Percentiles rank a stretch among this genome's conserved stretches.
phyloP scores from a whole-genome alignment of 2,888 invertebrate genomes.

The Sericinus montela region DNA sequence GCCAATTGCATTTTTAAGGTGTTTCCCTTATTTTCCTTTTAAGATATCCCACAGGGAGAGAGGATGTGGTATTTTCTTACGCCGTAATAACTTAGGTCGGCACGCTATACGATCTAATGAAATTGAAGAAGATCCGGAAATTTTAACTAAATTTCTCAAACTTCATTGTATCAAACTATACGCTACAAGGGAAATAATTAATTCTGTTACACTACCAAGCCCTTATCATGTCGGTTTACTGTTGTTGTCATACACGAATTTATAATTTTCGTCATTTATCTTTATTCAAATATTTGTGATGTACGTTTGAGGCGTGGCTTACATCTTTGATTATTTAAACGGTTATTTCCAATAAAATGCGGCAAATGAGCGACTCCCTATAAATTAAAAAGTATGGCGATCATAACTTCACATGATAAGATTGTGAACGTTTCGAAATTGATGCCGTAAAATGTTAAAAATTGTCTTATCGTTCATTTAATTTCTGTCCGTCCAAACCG shows the following conservation, averaged over 20 bases:
- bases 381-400: not conserved
- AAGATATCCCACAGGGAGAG: too few relatives aligned
- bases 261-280: not conserved
- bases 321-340: too few relatives aligned
- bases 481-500: slow-evolving; percentile 7
- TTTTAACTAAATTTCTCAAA: too few relatives aligned
- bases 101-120: too few relatives aligned
- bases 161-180: not conserved
- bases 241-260: not conserved
- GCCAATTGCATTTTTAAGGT: too few relatives aligned
- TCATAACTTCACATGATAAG: not conserved
- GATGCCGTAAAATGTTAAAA: slow-evolving; percentile 4
- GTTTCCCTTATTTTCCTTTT: too few relatives aligned
- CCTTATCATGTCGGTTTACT: not conserved
- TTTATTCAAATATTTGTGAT: not conserved
- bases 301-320: too few relatives aligned
- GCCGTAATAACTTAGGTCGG: too few relatives aligned
- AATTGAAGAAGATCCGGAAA: too few relatives aligned
- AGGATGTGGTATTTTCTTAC: too few relatives aligned
- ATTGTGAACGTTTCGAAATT: slow-evolving; percentile 7
- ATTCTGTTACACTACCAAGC: not conserved
- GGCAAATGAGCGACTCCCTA: too few relatives aligned
- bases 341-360: too few relatives aligned
- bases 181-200: not conserved
- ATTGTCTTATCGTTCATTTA: slow-evolving; percentile 16